These are phyloP conservation scores for Ceraclea dissimilis DNA, from an alignment of 2,888 invertebrate genomes.

Conservation along the genomic window DNA sequence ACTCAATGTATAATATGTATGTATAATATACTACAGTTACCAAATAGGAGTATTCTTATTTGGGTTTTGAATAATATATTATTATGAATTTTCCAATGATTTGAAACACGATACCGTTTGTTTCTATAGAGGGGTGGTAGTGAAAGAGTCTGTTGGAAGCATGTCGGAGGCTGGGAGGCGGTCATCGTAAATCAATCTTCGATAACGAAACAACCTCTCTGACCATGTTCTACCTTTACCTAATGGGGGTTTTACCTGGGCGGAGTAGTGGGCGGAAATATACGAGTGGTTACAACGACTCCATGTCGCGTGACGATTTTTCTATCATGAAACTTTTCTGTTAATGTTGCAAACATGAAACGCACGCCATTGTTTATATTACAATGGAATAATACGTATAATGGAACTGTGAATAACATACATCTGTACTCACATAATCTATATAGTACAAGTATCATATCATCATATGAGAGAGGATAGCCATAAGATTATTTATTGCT, in stretches of 20 bases:
- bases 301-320: slow-evolving; percentile 1
- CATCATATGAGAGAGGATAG: no score
- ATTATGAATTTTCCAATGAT: no score
- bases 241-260: slow-evolving; percentile 14
- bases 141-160: no score
- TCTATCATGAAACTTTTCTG: slow-evolving; percentile 1
- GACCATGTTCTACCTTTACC: slow-evolving; percentile 7
- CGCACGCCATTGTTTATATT: not conserved
- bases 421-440: no score
- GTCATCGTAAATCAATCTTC: slow-evolving; percentile 23
- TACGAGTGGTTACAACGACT: not conserved
- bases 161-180: slow-evolving; percentile 2
- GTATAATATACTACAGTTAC: no score
- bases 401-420: not conserved
- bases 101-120: no score
- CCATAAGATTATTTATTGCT: no score
- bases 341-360: slow-evolving; percentile 1
- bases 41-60: no score
- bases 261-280: not conserved
- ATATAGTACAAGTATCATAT: no score
- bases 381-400: not conserved
- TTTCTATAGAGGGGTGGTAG: not conserved
- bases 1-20: no score
- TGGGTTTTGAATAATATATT: no score
- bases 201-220: slow-evolving; percentile 19